Evolutionary conservation across 2,888 invertebrate species (phyloP).

Genomic region (Tryphoninae sp.): DNA sequence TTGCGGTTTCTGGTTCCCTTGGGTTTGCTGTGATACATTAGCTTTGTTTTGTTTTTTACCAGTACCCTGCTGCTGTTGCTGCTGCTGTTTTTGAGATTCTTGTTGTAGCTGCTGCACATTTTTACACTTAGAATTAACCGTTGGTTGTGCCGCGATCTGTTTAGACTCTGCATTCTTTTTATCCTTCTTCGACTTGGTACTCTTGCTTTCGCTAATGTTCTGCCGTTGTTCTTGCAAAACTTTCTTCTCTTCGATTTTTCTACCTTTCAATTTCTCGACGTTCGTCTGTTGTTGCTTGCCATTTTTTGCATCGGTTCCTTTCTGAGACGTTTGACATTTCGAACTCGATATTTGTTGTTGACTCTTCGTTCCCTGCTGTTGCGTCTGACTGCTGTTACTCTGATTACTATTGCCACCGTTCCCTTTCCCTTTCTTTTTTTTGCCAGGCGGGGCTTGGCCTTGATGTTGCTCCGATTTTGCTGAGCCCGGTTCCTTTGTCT

Average conservation of each 20-base stretch:
- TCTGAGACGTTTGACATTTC: constrained; percentile 60
- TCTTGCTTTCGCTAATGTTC: constrained; percentile 69
- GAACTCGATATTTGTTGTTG: constrained; percentile 58
- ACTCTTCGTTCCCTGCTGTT: constrained; percentile 68
- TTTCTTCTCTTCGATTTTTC: constrained; percentile 67
- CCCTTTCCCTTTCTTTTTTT: constrained; percentile 78
- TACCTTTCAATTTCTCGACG: constrained; percentile 72
- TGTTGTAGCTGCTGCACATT: constrained; percentile 59
- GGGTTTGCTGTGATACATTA: constrained; percentile 38
- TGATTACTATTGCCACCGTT: constrained; percentile 64
- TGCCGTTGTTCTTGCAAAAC: constrained; percentile 64
- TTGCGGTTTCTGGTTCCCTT: constrained; percentile 59
- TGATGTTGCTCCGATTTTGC: constrained; percentile 71
- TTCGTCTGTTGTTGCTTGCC: constrained; percentile 69
- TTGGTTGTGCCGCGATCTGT: constrained; percentile 71
- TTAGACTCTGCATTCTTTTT: constrained; percentile 77
- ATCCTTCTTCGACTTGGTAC: constrained; percentile 76
- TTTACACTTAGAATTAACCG: constrained; percentile 65
- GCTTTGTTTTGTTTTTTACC: constrained; percentile 61
- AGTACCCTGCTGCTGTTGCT: constrained; percentile 49
- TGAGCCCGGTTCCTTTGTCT: constrained; percentile 77
- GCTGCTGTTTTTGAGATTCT: constrained; percentile 47
- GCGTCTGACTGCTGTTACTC: constrained; percentile 65
- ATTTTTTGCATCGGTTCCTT: constrained; percentile 68
- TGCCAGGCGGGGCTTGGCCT: constrained; percentile 68